These are phyloP conservation scores for Chelidonichthys spinosus DNA, from an alignment of 2,797 vertebrate species.

Conservation along the genomic window DNA sequence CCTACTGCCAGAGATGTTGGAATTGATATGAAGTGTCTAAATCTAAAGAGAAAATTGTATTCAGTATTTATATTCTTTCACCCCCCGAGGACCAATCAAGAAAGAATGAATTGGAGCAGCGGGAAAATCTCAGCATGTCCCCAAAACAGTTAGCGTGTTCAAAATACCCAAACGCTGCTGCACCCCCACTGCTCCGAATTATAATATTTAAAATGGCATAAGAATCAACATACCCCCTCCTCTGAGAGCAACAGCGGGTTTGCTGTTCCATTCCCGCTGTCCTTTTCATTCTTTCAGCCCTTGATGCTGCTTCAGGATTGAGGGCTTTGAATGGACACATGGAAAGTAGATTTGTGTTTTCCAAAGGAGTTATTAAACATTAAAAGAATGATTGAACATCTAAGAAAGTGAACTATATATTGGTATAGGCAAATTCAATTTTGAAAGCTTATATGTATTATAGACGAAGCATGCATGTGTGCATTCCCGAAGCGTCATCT, in stretches of 20 bases:
- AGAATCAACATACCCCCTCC: not conserved
- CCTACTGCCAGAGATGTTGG: not conserved
- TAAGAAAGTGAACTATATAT: not conserved
- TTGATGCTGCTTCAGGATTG: too few species aligned
- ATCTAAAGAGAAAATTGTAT: not conserved
- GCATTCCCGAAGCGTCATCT: not conserved
- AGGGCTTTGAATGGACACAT: slow-evolving; percentile 8
- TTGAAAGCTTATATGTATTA: too few species aligned
- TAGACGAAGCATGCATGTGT: not conserved
- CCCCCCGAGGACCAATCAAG: slow-evolving; percentile 5
- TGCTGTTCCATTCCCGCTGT: slow-evolving; percentile 4
- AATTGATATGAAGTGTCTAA: not conserved
- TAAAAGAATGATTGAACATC: not conserved
- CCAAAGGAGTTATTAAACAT: not conserved
- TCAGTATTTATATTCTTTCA: not conserved
- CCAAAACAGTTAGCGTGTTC: not conserved
- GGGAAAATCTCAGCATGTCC: slow-evolving; percentile 12
- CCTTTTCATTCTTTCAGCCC: not conserved
- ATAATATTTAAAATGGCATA: too few species aligned
- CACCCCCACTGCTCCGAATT: too few species aligned
- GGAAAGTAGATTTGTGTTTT: not conserved
- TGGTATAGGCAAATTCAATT: too few species aligned
- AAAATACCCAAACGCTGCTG: not conserved
- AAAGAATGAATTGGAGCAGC: not conserved
- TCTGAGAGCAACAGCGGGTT: slow-evolving; percentile 4